Base-by-base conservation (phyloP, 2,888 invertebrate species). In the Schizaphis graminum region DNA sequence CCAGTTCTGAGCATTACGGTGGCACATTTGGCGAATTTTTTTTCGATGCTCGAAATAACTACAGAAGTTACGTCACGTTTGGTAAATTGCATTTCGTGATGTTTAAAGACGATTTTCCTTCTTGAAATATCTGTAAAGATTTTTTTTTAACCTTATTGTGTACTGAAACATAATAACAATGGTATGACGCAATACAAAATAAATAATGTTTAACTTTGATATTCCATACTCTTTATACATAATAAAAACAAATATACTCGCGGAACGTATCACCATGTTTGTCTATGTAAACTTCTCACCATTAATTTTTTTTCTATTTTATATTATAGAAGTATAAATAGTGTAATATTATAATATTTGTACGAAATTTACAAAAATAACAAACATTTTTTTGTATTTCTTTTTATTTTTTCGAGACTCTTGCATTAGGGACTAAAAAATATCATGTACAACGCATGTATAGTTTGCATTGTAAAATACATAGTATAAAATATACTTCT, bases 11-110 rank as follows among this genome's bases (percentile, higher is more conserved):
- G 21, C 21, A 35, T 77, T 35, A 35, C 35, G 77, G 35, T 2
- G 8, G 77, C 35, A 77, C 21, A 35, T 77, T 77, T 21, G 21
- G 21, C 77, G 35, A 21, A 77, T 21, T 35, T 77, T 77, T 77
- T 21, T 77, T 35, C 35, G 35, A 21, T 77, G 21, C 5, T 44
- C 26, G 21, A 61, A 89, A 61, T n/a, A 44, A 26, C 47, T 61
- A 44, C n/a, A 10, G 61, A 53, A 61, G 61, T 47, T 61, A 61
- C 89, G 28, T 61, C 89, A 89, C 89, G 61, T 89, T 16, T 56
- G 28, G 44, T n/a, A 61, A 61, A 89, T 89, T 61, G 35, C 28
- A 47, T 47, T 89, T 44, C 3, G 16, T 28, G n/a, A 89, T 44
- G 89, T 89, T 89, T 44, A 57, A 57, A 57, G 57, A 89, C 3